These are phyloP conservation scores for Leucosticte australis DNA, from an alignment of 2,113 vertebrate species.

Conservation along the genomic window DNA sequence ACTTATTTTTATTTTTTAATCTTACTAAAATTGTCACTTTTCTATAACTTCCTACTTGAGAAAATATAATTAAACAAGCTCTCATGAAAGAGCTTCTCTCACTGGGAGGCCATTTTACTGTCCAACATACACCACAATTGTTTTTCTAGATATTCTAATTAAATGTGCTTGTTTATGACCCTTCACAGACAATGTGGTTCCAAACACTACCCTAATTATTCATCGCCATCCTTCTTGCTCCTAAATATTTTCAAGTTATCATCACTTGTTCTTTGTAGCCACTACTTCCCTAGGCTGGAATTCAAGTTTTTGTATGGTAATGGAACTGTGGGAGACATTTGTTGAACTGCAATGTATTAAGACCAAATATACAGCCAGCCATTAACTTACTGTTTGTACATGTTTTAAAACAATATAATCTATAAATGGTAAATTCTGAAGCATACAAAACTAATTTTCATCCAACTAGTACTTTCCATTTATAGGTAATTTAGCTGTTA, in stretches of 20 bases:
- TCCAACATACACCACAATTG: neutral
- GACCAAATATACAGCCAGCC: neutral
- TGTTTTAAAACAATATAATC: neutral
- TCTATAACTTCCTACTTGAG: neutral
- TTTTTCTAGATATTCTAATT: neutral
- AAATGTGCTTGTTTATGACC: neutral
- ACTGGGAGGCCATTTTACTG: neutral
- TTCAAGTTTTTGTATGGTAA: neutral
- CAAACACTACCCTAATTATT: neutral
- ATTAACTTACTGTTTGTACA: neutral
- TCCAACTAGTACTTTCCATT: neutral
- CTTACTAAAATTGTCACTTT: neutral
- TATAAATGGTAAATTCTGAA: neutral
- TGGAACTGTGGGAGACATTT: neutral
- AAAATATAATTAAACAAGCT: neutral
- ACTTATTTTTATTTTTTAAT: neutral
- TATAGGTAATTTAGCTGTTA: neutral
- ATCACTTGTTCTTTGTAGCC: neutral
- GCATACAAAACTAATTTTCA: neutral
- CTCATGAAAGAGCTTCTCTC: neutral
- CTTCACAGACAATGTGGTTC: neutral
- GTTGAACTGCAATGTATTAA: neutral
- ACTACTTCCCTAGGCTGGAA: neutral
- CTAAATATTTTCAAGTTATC: neutral
- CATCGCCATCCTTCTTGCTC: neutral